Base-by-base conservation (phyloP, 2,797 vertebrate genomes). In the Xerus rutilus region DNA sequence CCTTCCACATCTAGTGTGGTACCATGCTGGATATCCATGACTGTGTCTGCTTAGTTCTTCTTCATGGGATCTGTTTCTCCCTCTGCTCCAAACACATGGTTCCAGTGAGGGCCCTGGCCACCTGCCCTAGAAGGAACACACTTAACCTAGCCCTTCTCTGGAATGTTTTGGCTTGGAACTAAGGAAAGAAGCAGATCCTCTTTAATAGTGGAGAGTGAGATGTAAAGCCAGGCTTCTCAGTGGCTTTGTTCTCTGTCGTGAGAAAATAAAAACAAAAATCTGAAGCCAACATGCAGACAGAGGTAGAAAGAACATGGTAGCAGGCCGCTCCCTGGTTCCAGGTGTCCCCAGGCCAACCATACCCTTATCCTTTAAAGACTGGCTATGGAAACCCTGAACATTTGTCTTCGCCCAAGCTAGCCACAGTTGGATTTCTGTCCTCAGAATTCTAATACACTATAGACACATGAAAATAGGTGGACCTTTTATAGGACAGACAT, bases 131-230 rank as follows among this genome's bases (percentile, higher is more conserved):
- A 64, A 62, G 30, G n/a, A 39, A 3, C 11, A 2, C 45, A 14
- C 18, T 69, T 62, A 77, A 86, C 65, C 78, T 14, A 25, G 59
- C 70, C 30, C 47, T 76, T 94, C 49, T 77, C 70, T 62, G 30
- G 47, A 92, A 88, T 23, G 52, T 62, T 85, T 82, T 93, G 90
- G 23, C 54, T 14, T 81, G 12, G 64, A 93, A 87, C 49, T 73
- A 69, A 45, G 49, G n/a, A 77, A 73, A 83, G 14, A 52, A 6
- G 32, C 21, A 67, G 65, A 13, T 74, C 57, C 77, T 77, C 13
- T 32, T 84, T 45, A 65, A 67, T 0, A 73, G 45, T 57, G 28
- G 47, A 89, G 94, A 74, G 25, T 28, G 54, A 45, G 67, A n/a
- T 1, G 0, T 8, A 39, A 87, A 21, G 13, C 52, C 67, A 72